Evolutionary conservation across 2,113 vertebrate species (phyloP).

Genomic region (Limanda limanda): DNA sequence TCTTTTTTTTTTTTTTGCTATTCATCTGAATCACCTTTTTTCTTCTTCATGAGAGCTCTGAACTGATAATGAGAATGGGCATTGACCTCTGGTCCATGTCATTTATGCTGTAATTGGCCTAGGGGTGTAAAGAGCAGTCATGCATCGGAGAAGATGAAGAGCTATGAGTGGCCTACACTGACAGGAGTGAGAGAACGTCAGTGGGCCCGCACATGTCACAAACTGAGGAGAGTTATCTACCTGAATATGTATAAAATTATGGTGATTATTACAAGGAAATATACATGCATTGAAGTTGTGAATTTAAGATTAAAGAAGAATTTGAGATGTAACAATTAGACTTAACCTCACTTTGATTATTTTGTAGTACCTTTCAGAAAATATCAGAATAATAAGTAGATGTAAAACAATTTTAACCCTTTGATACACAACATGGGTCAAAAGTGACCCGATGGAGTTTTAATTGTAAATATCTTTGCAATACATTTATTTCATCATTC

Average conservation of each 20-base stretch:
- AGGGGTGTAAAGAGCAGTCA: slow-evolving; percentile 74
- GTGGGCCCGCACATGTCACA: slow-evolving; percentile 15
- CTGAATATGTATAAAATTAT: too few species aligned
- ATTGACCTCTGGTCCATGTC: slow-evolving; percentile 68
- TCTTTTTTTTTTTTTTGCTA: not conserved
- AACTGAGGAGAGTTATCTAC: not conserved
- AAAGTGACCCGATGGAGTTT: too few species aligned
- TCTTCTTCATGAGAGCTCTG: slow-evolving; percentile 51
- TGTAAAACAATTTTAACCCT: too few species aligned
- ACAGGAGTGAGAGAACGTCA: slow-evolving; percentile 50
- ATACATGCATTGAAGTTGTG: too few species aligned
- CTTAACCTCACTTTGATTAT: not conserved
- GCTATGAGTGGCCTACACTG: slow-evolving; percentile 59
- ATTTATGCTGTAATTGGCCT: slow-evolving; percentile 81
- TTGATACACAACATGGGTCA: too few species aligned
- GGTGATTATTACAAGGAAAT: too few species aligned
- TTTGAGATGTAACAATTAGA: not conserved
- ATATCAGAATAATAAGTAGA: too few species aligned
- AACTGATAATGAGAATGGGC: slow-evolving; percentile 72
- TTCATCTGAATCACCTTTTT: slow-evolving; percentile 25
- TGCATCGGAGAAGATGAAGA: slow-evolving; percentile 60
- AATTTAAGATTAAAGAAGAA: not conserved
- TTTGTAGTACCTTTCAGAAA: too few species aligned
- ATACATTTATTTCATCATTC: too few species aligned
- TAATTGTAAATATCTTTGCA: too few species aligned